These are phyloP conservation scores for Syngnathus typhle DNA, from an alignment of 2,113 vertebrate genomes.

Conservation along the genomic window DNA sequence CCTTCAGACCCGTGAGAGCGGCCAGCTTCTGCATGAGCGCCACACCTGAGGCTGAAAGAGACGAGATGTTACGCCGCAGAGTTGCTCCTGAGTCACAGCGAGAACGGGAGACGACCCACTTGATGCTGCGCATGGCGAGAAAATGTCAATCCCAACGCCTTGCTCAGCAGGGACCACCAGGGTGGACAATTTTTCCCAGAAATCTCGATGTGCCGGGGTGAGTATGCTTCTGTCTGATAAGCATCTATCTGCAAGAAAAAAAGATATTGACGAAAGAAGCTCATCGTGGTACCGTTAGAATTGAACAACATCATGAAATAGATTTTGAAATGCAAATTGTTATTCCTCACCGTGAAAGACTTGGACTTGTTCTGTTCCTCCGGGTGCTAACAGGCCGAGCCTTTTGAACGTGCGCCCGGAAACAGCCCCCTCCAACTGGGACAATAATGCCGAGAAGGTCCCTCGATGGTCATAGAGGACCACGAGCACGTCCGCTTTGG, in stretches of 20 bases:
- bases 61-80: neutral
- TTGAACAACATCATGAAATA: neutral
- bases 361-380: constrained; percentile 71
- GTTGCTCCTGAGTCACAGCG: neutral
- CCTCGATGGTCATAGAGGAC: constrained; percentile 75
- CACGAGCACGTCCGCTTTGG: constrained; percentile 58
- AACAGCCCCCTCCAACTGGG: constrained; percentile 63
- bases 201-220: constrained; percentile 69
- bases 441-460: constrained; percentile 70
- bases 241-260: constrained; percentile 56
- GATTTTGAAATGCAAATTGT: neutral
- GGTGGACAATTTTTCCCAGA: constrained; percentile 78
- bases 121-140: constrained; percentile 78
- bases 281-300: neutral
- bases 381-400: constrained; percentile 75
- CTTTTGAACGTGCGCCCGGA: constrained; percentile 65
- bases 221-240: constrained; percentile 69
- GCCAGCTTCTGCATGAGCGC: constrained; percentile 72
- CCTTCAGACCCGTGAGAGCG: constrained; percentile 70
- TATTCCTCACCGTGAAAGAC: constrained; percentile 71
- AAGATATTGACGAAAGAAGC: neutral
- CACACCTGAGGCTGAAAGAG: constrained; percentile 66
- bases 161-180: constrained; percentile 61
- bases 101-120: constrained; percentile 51
- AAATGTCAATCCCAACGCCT: constrained; percentile 76